Conservation (phyloP, 1,140 invertebrate genomes). For the Belonocnema kinseyi region DNA sequence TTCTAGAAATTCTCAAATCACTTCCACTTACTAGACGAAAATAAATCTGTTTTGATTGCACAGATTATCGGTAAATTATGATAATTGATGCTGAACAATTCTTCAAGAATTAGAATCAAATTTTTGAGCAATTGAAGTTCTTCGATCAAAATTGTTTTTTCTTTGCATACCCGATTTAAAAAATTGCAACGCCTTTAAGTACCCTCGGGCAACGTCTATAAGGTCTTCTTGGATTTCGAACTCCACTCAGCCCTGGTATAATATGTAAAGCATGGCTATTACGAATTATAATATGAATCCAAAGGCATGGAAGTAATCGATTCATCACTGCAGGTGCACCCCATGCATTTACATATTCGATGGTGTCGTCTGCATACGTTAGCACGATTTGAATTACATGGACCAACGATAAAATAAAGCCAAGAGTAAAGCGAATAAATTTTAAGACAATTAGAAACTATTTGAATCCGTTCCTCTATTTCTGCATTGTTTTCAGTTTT, state of each 20-base stretch:
- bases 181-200: not conserved
- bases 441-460: conserved; percentile 41
- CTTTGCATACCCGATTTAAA: not conserved
- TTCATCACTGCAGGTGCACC: conserved; percentile 70
- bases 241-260: not conserved
- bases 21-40: no score
- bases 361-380: conserved; percentile 49
- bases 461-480: conserved; percentile 44
- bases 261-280: conserved; percentile 16
- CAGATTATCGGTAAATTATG: no score
- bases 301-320: conserved; percentile 58
- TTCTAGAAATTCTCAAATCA: not conserved
- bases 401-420: conserved; percentile 51
- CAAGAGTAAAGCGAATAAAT: conserved; percentile 32
- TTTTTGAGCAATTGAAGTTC: not conserved
- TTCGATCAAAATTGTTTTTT: not conserved
- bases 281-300: conserved; percentile 20
- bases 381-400: conserved; percentile 59
- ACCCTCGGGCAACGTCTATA: not conserved
- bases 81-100: not conserved
- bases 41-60: no score
- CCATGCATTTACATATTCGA: conserved; percentile 71
- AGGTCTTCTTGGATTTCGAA: not conserved
- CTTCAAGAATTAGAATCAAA: not conserved
- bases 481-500: conserved; percentile 50